A percentile compares a stretch with the other conserved stretches of the same genome.
Evolutionary conservation across 1,140 invertebrate species (phyloP).

Genomic region (Stenopsyche tienmushanensis): DNA sequence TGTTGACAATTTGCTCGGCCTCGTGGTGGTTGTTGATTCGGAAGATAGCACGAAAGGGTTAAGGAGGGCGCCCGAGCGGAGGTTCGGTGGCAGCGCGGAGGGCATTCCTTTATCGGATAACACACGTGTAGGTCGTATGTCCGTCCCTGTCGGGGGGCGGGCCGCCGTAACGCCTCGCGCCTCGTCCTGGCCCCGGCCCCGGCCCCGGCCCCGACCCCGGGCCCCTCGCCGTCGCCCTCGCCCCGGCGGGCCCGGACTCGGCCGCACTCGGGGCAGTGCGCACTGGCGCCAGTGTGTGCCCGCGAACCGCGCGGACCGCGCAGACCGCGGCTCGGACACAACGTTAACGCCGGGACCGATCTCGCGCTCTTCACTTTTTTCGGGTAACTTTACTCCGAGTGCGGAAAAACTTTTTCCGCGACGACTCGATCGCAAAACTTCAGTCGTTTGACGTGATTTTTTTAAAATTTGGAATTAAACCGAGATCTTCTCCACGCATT

Average conservation of each 20-base stretch:
- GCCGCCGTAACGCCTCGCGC: slow-evolving; percentile 6
- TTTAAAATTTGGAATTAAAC: no score
- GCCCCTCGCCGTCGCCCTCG: slow-evolving; percentile 6
- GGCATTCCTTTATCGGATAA: slow-evolving; percentile 34
- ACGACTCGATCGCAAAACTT: no score
- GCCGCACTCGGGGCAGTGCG: neutral
- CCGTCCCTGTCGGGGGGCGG: slow-evolving; percentile 26
- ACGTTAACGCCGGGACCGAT: no score
- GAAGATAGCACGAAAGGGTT: slow-evolving; percentile 22
- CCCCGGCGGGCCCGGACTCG: slow-evolving; percentile 12
- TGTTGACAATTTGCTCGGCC: no score
- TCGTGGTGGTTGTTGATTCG: no score
- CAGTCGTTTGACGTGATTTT: no score
- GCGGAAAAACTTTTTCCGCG: no score
- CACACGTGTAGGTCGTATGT: slow-evolving; percentile 35
- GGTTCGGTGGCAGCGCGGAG: neutral
- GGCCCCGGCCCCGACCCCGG: neutral
- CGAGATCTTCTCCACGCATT: no score
- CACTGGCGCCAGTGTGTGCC: neutral
- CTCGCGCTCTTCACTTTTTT: no score
- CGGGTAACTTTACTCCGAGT: no score
- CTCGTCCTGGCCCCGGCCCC: slow-evolving; percentile 5
- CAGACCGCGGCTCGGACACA: no score
- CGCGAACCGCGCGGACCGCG: neutral
- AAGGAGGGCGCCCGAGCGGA: slow-evolving; percentile 3